Conservation (phyloP, 2,888 invertebrate species). For the Dione vanillae region DNA sequence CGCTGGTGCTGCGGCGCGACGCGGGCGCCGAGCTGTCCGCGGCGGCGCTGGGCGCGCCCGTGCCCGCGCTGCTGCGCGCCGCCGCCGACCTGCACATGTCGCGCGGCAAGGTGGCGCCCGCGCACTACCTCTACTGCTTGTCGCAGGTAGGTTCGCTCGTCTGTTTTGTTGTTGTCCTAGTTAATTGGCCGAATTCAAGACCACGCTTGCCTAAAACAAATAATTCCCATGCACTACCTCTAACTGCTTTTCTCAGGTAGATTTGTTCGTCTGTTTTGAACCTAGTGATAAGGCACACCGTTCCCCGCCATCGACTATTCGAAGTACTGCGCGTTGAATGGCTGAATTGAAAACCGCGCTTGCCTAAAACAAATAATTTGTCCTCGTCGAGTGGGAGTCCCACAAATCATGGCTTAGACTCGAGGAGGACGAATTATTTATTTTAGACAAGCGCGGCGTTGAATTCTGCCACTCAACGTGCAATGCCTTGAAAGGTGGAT, state of each 20-base stretch:
- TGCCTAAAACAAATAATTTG: background rate
- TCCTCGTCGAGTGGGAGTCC: background rate
- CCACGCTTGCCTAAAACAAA: background rate
- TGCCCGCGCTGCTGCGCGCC: slow-evolving; percentile 88
- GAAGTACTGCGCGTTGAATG: background rate
- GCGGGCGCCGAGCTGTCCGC: slow-evolving; percentile 73
- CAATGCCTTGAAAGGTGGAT: too few species aligned
- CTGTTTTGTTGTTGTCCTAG: too few species aligned
- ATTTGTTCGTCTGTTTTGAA: too few species aligned
- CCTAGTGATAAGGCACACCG: background rate
- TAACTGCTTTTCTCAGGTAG: too few species aligned
- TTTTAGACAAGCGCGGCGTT: too few species aligned
- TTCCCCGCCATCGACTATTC: background rate
- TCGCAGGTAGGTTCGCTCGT: too few species aligned
- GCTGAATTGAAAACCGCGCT: background rate
- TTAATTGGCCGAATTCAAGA: background rate
- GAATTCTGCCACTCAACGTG: too few species aligned
- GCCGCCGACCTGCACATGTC: slow-evolving; percentile 92
- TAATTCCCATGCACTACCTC: too few species aligned
- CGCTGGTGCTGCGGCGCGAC: slow-evolving; percentile 71
- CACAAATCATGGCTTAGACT: too few species aligned
- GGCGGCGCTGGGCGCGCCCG: slow-evolving; percentile 71
- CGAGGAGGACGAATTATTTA: too few species aligned
- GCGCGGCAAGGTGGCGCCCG: slow-evolving; percentile 89
- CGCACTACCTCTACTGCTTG: slow-evolving; percentile 91